A percentile compares a stretch with the other conserved stretches of the same genome.
Conservation (phyloP, 2,113 vertebrate genomes). For the Ictidomys tridecemlineatus region DNA sequence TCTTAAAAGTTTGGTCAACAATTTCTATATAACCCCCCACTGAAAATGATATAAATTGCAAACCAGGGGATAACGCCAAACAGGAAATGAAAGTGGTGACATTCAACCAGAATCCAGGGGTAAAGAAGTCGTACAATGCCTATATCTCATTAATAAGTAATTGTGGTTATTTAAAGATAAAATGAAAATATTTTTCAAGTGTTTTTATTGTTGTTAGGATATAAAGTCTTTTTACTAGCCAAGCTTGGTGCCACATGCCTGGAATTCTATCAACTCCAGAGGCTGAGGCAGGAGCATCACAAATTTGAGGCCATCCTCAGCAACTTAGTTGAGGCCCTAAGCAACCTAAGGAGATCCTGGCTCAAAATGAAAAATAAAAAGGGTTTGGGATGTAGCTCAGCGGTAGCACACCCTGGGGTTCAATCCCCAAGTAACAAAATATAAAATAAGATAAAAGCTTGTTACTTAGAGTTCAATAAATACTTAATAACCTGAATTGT, state of each 20-base stretch:
- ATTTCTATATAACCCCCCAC: neutral
- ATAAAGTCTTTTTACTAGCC: neutral
- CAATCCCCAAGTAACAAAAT: no score
- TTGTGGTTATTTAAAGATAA: neutral
- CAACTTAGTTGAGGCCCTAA: neutral
- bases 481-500: neutral
- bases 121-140: neutral
- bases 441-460: neutral
- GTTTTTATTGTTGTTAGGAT: neutral
- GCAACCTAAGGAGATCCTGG: no score
- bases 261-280: neutral
- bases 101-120: neutral
- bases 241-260: neutral
- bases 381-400: no score
- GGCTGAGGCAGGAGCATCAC: neutral
- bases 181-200: neutral
- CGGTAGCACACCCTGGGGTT: no score
- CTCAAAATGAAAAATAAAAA: no score
- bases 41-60: neutral
- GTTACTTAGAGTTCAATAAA: slow-evolving; percentile 27
- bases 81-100: neutral
- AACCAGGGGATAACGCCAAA: neutral
- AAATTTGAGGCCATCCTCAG: neutral
- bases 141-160: neutral
- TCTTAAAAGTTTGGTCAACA: slow-evolving; percentile 4